Conservation (phyloP, 2,888 invertebrate genomes). For the Ganaspis brasiliensis region DNA sequence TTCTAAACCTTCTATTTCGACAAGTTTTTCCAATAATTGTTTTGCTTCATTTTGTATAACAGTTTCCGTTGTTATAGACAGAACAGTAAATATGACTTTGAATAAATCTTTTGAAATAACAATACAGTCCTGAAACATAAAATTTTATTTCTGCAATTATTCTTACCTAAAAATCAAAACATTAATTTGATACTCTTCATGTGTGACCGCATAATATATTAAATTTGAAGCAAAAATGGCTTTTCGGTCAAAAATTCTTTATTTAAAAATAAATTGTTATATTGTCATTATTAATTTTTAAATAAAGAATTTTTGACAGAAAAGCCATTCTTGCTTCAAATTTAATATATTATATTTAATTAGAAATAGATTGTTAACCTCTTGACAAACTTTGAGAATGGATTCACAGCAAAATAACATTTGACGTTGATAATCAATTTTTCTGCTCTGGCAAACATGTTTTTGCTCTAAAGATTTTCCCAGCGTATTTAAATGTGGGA, state of each 20-base stretch:
- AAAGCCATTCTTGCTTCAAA: too few species aligned
- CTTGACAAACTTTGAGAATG: slow-evolving; percentile 81
- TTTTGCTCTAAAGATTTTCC: slow-evolving; percentile 83
- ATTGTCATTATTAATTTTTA: too few species aligned
- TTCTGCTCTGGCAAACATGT: slow-evolving; percentile 84
- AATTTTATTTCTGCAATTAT: too few species aligned
- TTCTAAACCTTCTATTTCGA: slow-evolving; percentile 79
- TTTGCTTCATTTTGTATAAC: slow-evolving; percentile 66
- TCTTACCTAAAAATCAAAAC: too few species aligned
- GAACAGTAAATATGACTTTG: slow-evolving; percentile 71
- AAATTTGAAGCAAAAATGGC: too few species aligned
- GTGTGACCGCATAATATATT: too few species aligned
- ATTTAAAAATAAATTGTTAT: too few species aligned
- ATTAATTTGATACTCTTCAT: too few species aligned
- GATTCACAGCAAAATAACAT: slow-evolving; percentile 83
- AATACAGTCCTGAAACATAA: slow-evolving; percentile 60
- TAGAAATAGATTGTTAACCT: slow-evolving; percentile 71
- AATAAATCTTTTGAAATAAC: slow-evolving; percentile 73
- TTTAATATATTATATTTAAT: too few species aligned
- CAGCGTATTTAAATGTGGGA: slow-evolving; percentile 82
- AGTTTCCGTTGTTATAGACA: slow-evolving; percentile 68
- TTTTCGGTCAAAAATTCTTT: too few species aligned
- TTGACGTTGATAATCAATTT: slow-evolving; percentile 84
- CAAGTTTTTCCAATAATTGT: slow-evolving; percentile 81
- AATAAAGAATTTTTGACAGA: too few species aligned